Evolutionary conservation across 2,797 vertebrate genomes (phyloP), one percentile per base, ranked within the genome.

Genomic region (Anguilla marmorata): DNA sequence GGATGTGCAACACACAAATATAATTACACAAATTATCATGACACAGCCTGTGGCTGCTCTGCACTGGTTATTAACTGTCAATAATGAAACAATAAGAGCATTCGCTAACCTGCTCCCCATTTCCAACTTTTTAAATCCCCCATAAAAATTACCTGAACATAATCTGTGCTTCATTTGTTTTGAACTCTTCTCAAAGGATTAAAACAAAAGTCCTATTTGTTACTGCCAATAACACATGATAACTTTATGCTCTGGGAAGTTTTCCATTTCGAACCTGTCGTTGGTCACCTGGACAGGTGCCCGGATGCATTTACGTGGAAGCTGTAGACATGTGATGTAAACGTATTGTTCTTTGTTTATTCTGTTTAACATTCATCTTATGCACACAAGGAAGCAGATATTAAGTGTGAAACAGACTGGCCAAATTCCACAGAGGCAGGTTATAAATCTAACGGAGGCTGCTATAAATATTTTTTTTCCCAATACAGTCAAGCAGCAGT

Each of bases 371-470:
- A 19, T 27, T 12, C 83, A 52, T 56, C 83, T 84, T 7, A 54
- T 56, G 83, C 48, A 84, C n/a, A 60, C 56, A 60, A 58, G 56
- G n/a, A 60, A 85, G 52, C 52, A 21, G 84, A 85, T 30, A 56
- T 85, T 33, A 60, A 14, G 72, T 76, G 30, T 41, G 33, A 80
- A 37, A 41, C 76, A 48, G 76, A 30, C 76, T 41, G 48, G 76
- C 37, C 19, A 50, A 48, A 45, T 48, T n/a, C 41, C 76, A 48
- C 11, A 9, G 76, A 48, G 41, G 41, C 37, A 50, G 76, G 19
- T 80, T 80, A 24, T 80, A 11, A 48, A 21, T 8, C 37, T 19
- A 80, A 37, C 41, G 1, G 2, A 48, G 21, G 0, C 41, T 19
- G 30, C 12, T 33, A 37, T 74, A 37, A 74, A 30, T 74, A 37